These are phyloP conservation scores for Rotaria magnacalcarata DNA, from an alignment of 2,888 invertebrate species.

Conservation along the genomic window DNA sequence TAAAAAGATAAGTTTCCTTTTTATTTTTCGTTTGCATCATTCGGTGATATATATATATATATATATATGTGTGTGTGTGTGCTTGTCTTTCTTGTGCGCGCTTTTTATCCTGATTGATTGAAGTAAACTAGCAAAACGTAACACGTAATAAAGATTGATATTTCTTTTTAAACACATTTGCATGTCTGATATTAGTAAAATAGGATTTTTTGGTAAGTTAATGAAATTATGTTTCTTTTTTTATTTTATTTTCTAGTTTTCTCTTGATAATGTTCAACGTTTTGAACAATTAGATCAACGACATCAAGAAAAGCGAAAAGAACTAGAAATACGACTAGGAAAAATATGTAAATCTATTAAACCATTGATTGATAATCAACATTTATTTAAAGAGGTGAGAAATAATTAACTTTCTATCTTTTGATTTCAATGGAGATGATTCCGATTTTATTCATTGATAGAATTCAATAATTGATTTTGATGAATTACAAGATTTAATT, in stretches of 20 bases:
- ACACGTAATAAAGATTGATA: too few species aligned
- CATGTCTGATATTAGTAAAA: background rate
- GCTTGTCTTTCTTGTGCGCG: background rate
- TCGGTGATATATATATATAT: background rate
- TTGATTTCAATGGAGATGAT: too few species aligned
- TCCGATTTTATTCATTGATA: background rate
- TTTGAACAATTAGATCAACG: conserved; percentile 25
- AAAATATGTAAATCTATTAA: background rate
- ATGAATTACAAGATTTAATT: conserved; percentile 24
- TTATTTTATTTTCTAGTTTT: background rate
- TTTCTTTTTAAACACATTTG: background rate
- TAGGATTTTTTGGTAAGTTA: too few species aligned
- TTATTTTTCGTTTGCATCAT: background rate
- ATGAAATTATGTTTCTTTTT: background rate
- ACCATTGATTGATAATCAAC: conserved; percentile 18
- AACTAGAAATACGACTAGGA: background rate
- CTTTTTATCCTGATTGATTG: background rate
- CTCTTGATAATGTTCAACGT: conserved; percentile 33
- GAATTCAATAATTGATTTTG: conserved; percentile 7
- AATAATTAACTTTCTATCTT: too few species aligned
- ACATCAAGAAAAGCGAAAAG: conserved; percentile 2
- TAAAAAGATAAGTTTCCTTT: background rate
- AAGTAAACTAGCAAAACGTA: background rate
- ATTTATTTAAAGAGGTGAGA: background rate
- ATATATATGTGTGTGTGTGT: too few species aligned